Base-by-base conservation (phyloP, 2,888 invertebrate genomes). In the Leptothorax acervorum region DNA sequence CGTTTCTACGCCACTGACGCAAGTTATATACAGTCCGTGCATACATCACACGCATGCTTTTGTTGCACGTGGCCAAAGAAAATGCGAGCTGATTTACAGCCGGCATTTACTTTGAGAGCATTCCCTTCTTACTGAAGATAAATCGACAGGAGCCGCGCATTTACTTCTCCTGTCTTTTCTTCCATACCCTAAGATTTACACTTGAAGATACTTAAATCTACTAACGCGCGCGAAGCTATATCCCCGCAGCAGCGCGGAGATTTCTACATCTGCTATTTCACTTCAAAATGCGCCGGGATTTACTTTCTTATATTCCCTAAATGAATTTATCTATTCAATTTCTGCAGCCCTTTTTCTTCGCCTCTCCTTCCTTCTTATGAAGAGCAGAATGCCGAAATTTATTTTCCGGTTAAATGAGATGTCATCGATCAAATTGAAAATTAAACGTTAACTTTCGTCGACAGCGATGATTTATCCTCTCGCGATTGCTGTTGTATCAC, bases 11-110 rank as follows among this genome's bases (percentile, higher is more conserved):
- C n/a, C 23, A 51, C 73, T 45, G 79, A 78, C 23, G 70, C 45
- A 65, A 60, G 74, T 75, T 85, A 85, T 76, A 65, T 83, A 78
- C 74, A 82, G 83, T 75, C 75, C 28, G 71, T 85, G 86, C 84
- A 88, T 88, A 85, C 81, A 85, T 88, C 85, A 88, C 82, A 76
- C 73, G 74, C 82, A 84, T 76, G 85, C 76, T 84, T 87, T 84
- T 89, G 87, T 88, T 89, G 83, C 82, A 81, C 78, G 81, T 84
- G 87, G 83, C 70, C 82, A 60, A 89, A 91, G 90, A 89, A 90
- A 89, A 91, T 88, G 82, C 79, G 31, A 74, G 85, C 85, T 92
- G 92, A 92, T 92, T 92, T 92, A 92, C 90, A 89, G 88, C 82
- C 75, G 66, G 86, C 89, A 88, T 91, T 92, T 89, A 90, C 88